phyloP scores from a whole-genome alignment of 2,888 invertebrate species.

The Stictocephala bisonia region DNA sequence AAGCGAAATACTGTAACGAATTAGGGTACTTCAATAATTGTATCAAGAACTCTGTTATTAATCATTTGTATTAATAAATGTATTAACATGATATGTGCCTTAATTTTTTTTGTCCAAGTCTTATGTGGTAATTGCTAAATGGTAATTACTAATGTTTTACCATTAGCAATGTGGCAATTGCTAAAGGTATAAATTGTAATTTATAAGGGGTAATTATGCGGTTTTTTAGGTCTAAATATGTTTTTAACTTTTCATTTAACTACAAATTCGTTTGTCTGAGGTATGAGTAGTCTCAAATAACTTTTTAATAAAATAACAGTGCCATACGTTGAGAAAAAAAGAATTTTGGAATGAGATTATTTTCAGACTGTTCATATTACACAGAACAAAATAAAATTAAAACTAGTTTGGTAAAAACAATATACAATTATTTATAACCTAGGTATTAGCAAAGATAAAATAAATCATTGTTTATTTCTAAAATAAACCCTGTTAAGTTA shows the following conservation, averaged over 20 bases:
- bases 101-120: neutral
- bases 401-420: neutral
- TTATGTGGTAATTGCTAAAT: conserved; percentile 6
- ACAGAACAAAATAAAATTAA: neutral
- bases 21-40: conserved; percentile 7
- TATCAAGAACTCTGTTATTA: conserved; percentile 7
- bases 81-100: conserved; percentile 10
- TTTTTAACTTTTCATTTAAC: neutral
- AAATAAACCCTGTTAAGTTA: too few species aligned
- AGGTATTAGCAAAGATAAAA: neutral
- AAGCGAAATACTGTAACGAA: neutral
- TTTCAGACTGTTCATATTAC: conserved; percentile 12
- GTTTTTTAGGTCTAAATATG: conserved; percentile 1
- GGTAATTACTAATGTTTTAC: too few species aligned
- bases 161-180: neutral
- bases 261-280: neutral
- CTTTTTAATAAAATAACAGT: neutral
- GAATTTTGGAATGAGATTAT: conserved; percentile 1
- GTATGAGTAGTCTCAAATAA: conserved; percentile 4
- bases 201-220: conserved; percentile 3
- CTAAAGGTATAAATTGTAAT: conserved; percentile 7
- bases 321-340: neutral
- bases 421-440: conserved; percentile 4
- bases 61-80: conserved; percentile 10
- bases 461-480: too few species aligned